Evolutionary conservation across 2,797 vertebrate species (phyloP).

Genomic region (Pangasius krempfi): DNA sequence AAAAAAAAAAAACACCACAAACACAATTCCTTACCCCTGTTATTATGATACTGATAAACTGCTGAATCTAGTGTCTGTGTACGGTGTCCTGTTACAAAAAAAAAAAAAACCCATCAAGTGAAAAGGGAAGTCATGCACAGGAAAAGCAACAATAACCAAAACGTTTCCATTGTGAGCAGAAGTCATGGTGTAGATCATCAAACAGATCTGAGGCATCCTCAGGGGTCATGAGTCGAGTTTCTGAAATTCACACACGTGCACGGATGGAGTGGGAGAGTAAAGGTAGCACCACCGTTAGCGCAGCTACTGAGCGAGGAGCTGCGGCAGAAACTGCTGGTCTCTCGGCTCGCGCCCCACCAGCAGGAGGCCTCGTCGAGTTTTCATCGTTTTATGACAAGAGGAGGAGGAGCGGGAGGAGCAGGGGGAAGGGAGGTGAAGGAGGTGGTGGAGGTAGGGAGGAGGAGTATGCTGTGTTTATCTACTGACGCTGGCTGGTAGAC

Average conservation of each 20-base stretch:
- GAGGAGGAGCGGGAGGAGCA: constrained; percentile 1
- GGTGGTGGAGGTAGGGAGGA: background rate
- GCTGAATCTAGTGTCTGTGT: constrained; percentile 54
- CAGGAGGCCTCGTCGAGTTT: constrained; percentile 45
- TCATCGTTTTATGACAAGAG: constrained; percentile 51
- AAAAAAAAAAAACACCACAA: background rate
- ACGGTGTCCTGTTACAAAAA: constrained; percentile 46
- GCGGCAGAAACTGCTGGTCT: constrained; percentile 50
- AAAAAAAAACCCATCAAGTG: constrained; percentile 10
- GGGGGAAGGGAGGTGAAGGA: background rate
- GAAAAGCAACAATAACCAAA: constrained; percentile 42
- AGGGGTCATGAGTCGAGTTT: constrained; percentile 2
- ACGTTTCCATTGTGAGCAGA: constrained; percentile 67
- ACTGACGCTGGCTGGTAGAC: constrained; percentile 91
- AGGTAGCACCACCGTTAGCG: constrained; percentile 59
- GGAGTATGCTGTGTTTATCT: constrained; percentile 78
- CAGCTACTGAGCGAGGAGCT: constrained; percentile 50
- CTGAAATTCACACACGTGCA: background rate
- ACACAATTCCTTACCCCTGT: constrained; percentile 9
- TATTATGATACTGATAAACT: constrained; percentile 45
- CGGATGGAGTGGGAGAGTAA: constrained; percentile 44
- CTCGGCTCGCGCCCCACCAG: constrained; percentile 51
- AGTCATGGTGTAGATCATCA: constrained; percentile 71
- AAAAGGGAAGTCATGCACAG: constrained; percentile 31
- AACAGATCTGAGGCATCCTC: constrained; percentile 21